Evolutionary conservation across 2,888 invertebrate species (phyloP).

Genomic region (Rutpela maculata): DNA sequence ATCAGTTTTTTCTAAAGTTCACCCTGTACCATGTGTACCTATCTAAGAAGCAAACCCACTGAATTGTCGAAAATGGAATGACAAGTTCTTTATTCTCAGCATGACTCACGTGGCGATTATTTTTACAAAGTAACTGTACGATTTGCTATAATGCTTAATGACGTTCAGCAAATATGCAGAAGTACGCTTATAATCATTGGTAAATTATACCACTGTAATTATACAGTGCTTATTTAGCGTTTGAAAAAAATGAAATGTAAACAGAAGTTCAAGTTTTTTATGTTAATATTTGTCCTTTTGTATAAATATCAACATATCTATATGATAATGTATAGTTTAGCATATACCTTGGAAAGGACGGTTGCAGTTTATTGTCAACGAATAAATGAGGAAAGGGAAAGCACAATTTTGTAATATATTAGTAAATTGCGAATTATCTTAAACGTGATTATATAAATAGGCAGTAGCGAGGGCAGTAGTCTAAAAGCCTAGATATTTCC

Average conservation of each 20-base stretch:
- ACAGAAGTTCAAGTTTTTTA: slow-evolving; percentile 17
- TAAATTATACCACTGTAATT: slow-evolving; percentile 10
- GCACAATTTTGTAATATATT: background rate
- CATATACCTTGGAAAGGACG: slow-evolving; percentile 11
- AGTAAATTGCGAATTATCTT: too few relatives aligned
- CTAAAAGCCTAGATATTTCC: too few relatives aligned
- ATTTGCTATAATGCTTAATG: slow-evolving; percentile 6
- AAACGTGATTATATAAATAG: too few relatives aligned
- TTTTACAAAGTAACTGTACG: slow-evolving; percentile 49
- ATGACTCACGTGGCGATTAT: slow-evolving; percentile 56
- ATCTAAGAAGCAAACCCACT: slow-evolving; percentile 56
- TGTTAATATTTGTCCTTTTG: slow-evolving; percentile 5
- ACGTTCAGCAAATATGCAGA: background rate
- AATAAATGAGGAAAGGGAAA: background rate
- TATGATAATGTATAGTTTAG: slow-evolving; percentile 1
- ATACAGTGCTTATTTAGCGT: slow-evolving; percentile 1
- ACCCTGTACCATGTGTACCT: slow-evolving; percentile 44
- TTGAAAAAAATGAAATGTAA: background rate
- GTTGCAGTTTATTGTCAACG: background rate
- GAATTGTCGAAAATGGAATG: slow-evolving; percentile 63
- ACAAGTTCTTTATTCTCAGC: slow-evolving; percentile 57
- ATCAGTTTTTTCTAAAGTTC: slow-evolving; percentile 17
- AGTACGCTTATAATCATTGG: background rate
- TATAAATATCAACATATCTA: background rate
- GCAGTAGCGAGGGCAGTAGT: too few relatives aligned